These are phyloP conservation scores for Chelonia mydas DNA, from an alignment of 2,797 vertebrate genomes.

Conservation along the genomic window DNA sequence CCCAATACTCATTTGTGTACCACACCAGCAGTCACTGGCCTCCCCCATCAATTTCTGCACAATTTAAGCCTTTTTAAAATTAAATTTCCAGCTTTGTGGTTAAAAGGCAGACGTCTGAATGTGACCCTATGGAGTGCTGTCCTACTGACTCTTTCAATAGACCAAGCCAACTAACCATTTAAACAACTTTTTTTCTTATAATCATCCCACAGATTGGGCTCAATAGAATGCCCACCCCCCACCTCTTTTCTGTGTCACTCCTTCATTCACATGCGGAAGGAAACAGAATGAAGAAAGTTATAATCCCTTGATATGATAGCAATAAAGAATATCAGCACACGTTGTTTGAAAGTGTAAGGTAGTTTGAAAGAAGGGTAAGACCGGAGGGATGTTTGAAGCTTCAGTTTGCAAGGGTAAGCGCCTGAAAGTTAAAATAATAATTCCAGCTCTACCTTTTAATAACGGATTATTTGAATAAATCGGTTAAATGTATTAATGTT, in stretches of 20 bases:
- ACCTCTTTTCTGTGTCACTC: not conserved
- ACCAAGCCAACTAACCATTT: too few relatives aligned
- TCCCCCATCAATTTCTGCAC: not conserved
- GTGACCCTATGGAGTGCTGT: too few relatives aligned
- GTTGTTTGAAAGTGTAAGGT: not conserved
- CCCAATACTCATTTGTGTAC: not conserved
- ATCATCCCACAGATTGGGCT: too few relatives aligned
- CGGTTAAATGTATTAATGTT: not conserved
- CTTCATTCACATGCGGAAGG: not conserved
- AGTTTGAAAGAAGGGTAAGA: not conserved
- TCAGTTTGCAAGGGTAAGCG: not conserved
- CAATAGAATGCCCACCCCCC: too few relatives aligned
- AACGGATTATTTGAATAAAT: not conserved
- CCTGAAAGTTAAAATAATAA: not conserved
- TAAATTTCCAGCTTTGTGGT: too few relatives aligned
- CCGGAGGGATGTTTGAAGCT: not conserved
- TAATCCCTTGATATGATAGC: not conserved
- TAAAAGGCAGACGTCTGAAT: too few relatives aligned
- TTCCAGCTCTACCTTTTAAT: not conserved
- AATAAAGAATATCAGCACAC: too few relatives aligned
- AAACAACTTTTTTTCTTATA: too few relatives aligned
- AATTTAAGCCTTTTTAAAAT: not conserved
- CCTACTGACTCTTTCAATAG: not conserved
- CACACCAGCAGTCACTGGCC: not conserved
- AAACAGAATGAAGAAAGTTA: not conserved